Conservation (phyloP, 2,797 vertebrate genomes). For the Paedocypris micromegethes region DNA sequence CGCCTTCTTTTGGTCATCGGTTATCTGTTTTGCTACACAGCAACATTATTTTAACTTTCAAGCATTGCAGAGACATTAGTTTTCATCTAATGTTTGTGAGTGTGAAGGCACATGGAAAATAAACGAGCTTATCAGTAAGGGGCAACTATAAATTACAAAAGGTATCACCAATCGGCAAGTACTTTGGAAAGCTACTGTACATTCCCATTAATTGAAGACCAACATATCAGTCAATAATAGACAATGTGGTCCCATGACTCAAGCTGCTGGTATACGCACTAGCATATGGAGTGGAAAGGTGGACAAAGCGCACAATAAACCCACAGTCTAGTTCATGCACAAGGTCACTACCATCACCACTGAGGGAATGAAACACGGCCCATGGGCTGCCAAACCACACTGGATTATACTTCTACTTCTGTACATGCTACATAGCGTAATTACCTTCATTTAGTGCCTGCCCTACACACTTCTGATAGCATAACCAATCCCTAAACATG, state of each 20-base stretch:
- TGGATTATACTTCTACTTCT: conserved; percentile 57
- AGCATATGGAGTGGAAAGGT: conserved; percentile 28
- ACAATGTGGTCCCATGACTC: conserved; percentile 29
- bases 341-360: conserved; percentile 35
- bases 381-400: conserved; percentile 20
- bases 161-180: conserved; percentile 7
- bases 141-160: conserved; percentile 10
- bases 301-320: conserved; percentile 23
- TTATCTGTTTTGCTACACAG: conserved; percentile 13
- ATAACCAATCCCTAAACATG: too few species aligned
- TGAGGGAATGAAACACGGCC: conserved; percentile 28
- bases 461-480: too few species aligned
- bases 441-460: conserved; percentile 43
- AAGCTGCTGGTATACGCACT: conserved; percentile 30
- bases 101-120: conserved; percentile 37
- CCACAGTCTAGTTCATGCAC: conserved; percentile 37
- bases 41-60: conserved; percentile 3
- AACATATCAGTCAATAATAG: conserved; percentile 15
- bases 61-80: conserved; percentile 11
- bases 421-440: conserved; percentile 70
- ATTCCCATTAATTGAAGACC: conserved; percentile 19
- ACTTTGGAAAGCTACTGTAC: conserved; percentile 39
- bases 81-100: conserved; percentile 20
- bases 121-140: conserved; percentile 4
- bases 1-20: not conserved